phyloP scores from a whole-genome alignment of 2,113 vertebrate species.

The Lates calcarifer region DNA sequence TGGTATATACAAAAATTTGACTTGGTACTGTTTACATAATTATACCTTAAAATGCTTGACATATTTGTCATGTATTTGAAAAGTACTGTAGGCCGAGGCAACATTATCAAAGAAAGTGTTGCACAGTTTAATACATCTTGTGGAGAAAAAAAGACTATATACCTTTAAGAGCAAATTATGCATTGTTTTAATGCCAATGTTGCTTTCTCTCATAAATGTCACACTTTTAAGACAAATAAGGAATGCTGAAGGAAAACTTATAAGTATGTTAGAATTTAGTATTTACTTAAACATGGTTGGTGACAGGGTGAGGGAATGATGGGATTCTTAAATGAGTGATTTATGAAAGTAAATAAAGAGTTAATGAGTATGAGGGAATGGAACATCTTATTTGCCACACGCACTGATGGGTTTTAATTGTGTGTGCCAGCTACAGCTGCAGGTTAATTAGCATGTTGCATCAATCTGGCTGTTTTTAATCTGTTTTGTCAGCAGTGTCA shows the following conservation, averaged over 20 bases:
- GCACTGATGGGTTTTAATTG: constrained; percentile 8
- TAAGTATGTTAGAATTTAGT: background rate
- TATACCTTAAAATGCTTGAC: background rate
- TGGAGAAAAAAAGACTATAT: background rate
- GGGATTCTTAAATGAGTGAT: background rate
- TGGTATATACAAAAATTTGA: background rate
- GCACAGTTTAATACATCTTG: background rate
- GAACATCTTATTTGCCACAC: constrained; percentile 1
- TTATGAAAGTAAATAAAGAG: background rate
- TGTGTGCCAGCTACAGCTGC: background rate
- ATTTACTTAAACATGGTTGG: background rate
- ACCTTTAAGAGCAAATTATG: background rate
- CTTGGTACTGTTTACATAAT: background rate
- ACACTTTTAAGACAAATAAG: background rate
- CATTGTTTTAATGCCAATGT: background rate
- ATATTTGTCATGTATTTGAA: background rate
- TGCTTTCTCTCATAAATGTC: background rate
- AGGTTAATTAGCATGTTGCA: constrained; percentile 10
- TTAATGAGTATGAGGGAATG: background rate
- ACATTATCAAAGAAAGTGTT: background rate
- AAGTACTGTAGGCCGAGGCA: background rate
- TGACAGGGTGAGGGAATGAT: background rate
- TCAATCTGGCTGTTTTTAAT: background rate
- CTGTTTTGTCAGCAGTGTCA: constrained; percentile 19
- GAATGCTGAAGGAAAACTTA: too few relatives aligned